These are phyloP conservation scores for Drosophila cyrtoloma DNA, from an alignment of 2,888 invertebrate species.

Conservation along the genomic window DNA sequence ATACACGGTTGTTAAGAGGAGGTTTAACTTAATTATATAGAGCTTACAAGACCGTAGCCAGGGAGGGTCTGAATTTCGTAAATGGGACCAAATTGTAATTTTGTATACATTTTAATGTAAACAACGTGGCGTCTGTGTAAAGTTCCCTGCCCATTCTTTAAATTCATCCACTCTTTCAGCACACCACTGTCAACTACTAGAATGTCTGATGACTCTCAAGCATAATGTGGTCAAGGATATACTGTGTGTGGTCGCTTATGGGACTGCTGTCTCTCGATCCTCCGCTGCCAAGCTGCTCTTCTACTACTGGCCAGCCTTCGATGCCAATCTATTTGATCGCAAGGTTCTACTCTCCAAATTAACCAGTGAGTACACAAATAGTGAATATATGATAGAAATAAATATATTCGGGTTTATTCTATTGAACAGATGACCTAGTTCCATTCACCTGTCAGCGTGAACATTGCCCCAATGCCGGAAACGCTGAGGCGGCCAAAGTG, in stretches of 20 bases:
- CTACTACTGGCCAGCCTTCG: constrained; percentile 99
- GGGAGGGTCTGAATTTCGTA: not conserved
- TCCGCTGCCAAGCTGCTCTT: constrained; percentile 98
- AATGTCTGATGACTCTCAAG: constrained; percentile 98
- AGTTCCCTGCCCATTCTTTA: not conserved
- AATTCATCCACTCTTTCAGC: constrained; percentile 86
- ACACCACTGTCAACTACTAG: constrained; percentile 97
- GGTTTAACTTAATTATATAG: not conserved
- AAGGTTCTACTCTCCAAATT: constrained; percentile 95
- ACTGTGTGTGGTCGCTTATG: constrained; percentile 97
- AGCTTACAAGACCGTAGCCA: not conserved
- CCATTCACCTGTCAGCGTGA: constrained; percentile 96
- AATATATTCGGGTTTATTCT: not conserved
- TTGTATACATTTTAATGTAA: not conserved
- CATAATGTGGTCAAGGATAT: constrained; percentile 96
- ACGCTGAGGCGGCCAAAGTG: constrained; percentile 95
- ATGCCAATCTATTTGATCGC: constrained; percentile 96
- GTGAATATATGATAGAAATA: not conserved
- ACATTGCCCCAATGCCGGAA: constrained; percentile 94
- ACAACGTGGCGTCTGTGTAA: not conserved
- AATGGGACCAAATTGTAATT: not conserved
- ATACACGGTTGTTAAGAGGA: not conserved
- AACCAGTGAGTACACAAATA: constrained; percentile 88
- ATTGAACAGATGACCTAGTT: constrained; percentile 88
- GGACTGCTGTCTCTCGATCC: constrained; percentile 96